Evolutionary conservation across 2,797 vertebrate genomes (phyloP).

Genomic region (Pangasius krempfi): DNA sequence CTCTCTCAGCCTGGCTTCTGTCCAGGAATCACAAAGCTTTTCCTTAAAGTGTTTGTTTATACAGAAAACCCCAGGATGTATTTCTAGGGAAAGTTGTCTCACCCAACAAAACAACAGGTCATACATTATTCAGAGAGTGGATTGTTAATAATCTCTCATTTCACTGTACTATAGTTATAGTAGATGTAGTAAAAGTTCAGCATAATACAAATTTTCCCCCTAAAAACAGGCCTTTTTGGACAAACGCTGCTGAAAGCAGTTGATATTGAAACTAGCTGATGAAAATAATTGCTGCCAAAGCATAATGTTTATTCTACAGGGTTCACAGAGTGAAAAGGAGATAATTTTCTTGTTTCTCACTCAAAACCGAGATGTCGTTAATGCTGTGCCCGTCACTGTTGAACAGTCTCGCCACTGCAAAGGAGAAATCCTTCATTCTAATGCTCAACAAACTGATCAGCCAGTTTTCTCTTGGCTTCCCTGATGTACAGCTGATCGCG

Average conservation of each 20-base stretch:
- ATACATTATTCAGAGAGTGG: slow-evolving; percentile 42
- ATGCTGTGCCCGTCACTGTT: not conserved
- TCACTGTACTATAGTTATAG: not conserved
- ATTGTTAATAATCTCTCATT: slow-evolving; percentile 40
- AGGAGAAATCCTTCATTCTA: slow-evolving; percentile 1
- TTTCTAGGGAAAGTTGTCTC: not conserved
- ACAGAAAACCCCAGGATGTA: slow-evolving; percentile 32
- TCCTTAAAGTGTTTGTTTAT: slow-evolving; percentile 35
- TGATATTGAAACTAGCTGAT: not conserved
- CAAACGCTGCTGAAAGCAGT: not conserved
- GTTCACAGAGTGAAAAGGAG: not conserved
- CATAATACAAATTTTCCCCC: not conserved
- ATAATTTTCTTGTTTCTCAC: not conserved
- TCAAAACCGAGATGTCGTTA: not conserved
- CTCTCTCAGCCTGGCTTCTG: slow-evolving; percentile 35
- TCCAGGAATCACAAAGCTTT: slow-evolving; percentile 21
- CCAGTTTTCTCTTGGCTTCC: not conserved
- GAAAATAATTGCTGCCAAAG: not conserved
- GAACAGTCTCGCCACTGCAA: not conserved
- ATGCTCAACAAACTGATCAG: not conserved
- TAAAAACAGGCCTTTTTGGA: not conserved
- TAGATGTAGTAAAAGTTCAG: not conserved
- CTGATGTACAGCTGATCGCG: not conserved
- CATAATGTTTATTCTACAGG: not conserved
- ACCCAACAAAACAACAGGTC: slow-evolving; percentile 20